Evolutionary conservation across 2,888 invertebrate genomes (phyloP).

Genomic region (Neocrepidodera transversa): DNA sequence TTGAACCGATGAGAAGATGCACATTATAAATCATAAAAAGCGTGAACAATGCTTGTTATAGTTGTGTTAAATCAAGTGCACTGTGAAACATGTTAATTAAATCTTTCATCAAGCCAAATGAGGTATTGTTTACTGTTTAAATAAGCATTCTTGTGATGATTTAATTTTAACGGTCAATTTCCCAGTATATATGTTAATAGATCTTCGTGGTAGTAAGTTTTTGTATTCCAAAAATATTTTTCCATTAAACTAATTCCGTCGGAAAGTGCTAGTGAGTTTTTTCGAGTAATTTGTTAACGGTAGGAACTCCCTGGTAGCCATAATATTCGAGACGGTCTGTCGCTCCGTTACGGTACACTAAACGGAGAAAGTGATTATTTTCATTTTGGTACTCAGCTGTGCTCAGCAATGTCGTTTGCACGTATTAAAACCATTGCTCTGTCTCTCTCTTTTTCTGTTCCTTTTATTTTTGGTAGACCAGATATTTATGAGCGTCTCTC

Average conservation of each 20-base stretch:
- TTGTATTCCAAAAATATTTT: conserved; percentile 35
- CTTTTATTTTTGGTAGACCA: conserved; percentile 40
- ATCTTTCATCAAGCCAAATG: no score
- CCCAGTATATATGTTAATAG: conserved; percentile 1
- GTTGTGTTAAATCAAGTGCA: no score
- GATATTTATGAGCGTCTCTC: conserved; percentile 42
- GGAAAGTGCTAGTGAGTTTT: conserved; percentile 38
- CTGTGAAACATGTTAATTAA: no score
- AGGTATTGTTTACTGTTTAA: no score
- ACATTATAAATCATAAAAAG: no score
- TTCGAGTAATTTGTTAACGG: conserved; percentile 47
- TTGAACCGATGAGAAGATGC: no score
- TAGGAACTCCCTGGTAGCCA: conserved; percentile 39
- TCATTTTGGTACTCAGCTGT: conserved; percentile 45
- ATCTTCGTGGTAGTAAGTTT: background rate
- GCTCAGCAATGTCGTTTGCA: conserved; percentile 42
- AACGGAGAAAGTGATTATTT: conserved; percentile 48
- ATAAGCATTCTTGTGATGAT: no score
- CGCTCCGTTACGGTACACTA: conserved; percentile 48
- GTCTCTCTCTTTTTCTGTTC: no score
- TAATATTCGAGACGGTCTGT: conserved; percentile 44
- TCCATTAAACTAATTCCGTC: conserved; percentile 35
- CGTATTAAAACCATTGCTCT: conserved; percentile 43
- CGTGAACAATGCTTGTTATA: no score
- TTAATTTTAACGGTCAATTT: conserved; percentile 9